Base-by-base conservation (phyloP, 2,113 vertebrate species). In the Megaceryle torquata region DNA sequence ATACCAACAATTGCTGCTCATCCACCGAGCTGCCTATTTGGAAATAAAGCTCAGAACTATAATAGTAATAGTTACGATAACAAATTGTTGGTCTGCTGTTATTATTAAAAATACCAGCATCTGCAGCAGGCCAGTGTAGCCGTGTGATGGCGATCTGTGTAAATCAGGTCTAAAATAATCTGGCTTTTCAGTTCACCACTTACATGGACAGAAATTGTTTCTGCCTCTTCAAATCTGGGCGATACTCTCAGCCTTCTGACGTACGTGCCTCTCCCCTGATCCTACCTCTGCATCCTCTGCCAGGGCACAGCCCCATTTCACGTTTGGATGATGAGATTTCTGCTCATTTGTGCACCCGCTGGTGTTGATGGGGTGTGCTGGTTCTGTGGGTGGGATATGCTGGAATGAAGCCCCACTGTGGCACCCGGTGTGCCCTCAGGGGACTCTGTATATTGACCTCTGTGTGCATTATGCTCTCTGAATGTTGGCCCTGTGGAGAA, bases 271-370 rank as follows among this genome's bases (percentile, higher is more conserved):
- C 43, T 53, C 33, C 33, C 35, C 46, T 15, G 5, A 6, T 41
- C 48, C 83, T 37, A 1, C 8, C 6, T 4, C 20, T 15, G 71
- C 20, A 1, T 22, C 44, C 26, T 22, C 46, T 53, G 50, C 43
- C 56, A 21, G 13, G 69, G 33, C 22, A 8, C 9, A 3, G 53
- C 15, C 48, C 26, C 56, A 0, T 19, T 8, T 19, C 20, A 4
- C 35, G 15, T 44, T 6, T 57, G 81, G 54, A 4, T 5, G 9
- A 13, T 9, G 50, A 21, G 51, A 5, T 50, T 15, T 57, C 17
- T 12, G 59, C 26, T 50, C 21, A 0, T 8, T 5, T 15, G 31
- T 63, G 53, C 18, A 8, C 19, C 0, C 51, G 0, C 57, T 26
- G 68, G 20, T 5, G 37, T 16, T 20, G 67, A 5, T 19, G 74